Conservation (phyloP, 1,140 invertebrate species). For the Drosophila repleta region DNA sequence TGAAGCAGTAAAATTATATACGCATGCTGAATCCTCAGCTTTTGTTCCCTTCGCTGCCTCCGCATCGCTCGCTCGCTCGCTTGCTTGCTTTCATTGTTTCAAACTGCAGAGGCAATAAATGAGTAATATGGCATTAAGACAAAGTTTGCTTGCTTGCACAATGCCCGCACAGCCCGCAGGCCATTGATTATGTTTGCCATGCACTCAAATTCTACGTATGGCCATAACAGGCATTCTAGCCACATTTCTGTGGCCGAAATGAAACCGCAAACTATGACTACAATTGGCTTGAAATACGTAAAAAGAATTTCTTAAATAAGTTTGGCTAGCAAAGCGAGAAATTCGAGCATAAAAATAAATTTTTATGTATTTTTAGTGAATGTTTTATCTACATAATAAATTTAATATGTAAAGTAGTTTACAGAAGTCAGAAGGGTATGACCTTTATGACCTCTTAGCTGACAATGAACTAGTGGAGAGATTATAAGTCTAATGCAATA, state of each 20-base stretch:
- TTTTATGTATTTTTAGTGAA: no score
- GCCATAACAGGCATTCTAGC: conserved; percentile 9
- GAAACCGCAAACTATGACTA: no score
- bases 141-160: conserved; percentile 55
- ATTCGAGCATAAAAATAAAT: no score
- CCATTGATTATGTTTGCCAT: conserved; percentile 27
- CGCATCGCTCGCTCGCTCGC: not conserved
- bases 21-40: conserved; percentile 31
- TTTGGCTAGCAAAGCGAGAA: conserved; percentile 6
- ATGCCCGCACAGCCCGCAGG: conserved; percentile 9
- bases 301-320: no score
- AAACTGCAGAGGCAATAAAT: conserved; percentile 67
- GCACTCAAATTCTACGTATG: conserved; percentile 16
- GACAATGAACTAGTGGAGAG: no score
- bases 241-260: not conserved
- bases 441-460: no score
- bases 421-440: no score
- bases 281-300: no score
- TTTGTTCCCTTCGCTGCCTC: not conserved
- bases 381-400: no score
- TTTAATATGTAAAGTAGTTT: no score
- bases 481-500: no score
- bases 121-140: conserved; percentile 67
- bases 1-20: conserved; percentile 70
- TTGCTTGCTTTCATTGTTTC: conserved; percentile 52